Conservation (phyloP, 2,113 vertebrate genomes). For the Pygoscelis adeliae region DNA sequence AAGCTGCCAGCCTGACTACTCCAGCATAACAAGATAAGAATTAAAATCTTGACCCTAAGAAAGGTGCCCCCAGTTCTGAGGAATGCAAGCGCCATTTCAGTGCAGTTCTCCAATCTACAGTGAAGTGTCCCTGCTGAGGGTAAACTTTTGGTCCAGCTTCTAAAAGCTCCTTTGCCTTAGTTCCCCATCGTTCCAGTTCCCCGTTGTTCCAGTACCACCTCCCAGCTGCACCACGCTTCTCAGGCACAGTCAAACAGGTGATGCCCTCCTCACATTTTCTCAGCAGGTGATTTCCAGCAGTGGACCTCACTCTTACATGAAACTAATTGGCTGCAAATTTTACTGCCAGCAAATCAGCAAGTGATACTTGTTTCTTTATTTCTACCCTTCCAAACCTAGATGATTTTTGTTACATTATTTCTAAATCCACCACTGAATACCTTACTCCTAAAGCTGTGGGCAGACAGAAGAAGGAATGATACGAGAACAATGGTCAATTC, state of each 20-base stretch:
- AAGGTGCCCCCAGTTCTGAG: not conserved
- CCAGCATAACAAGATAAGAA: not conserved
- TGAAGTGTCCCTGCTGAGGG: not conserved
- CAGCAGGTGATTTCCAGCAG: not conserved
- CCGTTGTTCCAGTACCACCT: not conserved
- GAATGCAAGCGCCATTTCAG: not conserved
- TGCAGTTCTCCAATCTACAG: not conserved
- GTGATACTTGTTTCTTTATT: not conserved
- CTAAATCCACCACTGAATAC: not conserved
- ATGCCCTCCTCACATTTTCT: not conserved
- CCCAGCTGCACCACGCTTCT: not conserved
- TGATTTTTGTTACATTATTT: not conserved
- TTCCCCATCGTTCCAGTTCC: not conserved
- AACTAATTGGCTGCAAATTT: not conserved
- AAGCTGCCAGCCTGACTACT: not conserved
- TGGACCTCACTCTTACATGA: not conserved
- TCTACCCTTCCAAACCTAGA: not conserved
- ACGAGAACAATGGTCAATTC: not conserved
- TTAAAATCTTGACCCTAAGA: not conserved
- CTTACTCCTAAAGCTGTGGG: not conserved
- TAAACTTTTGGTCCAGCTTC: not conserved
- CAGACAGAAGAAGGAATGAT: not conserved
- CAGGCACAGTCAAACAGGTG: rapidly evolving
- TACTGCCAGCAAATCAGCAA: not conserved
- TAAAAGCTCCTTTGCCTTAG: not conserved